A percentile compares a stretch with the other conserved stretches of the same genome.
Conservation (phyloP, 2,888 invertebrate genomes). For the Catocala nupta region DNA sequence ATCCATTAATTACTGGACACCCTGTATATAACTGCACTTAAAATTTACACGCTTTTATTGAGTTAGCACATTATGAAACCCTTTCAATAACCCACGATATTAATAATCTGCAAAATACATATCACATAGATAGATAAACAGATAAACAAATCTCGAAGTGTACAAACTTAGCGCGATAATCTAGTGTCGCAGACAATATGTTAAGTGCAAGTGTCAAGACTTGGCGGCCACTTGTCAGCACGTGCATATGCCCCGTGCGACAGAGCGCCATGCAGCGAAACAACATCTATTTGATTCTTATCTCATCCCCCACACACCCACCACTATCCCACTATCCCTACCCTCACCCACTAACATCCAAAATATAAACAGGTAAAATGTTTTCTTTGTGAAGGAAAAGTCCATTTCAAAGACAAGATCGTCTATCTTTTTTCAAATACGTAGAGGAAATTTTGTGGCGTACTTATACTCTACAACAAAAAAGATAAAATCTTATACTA, state of each 20-base stretch:
- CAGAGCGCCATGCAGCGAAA: constrained; percentile 82
- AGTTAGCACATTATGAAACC: too few relatives aligned
- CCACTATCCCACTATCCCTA: constrained; percentile 46
- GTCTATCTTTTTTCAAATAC: constrained; percentile 68
- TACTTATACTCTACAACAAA: constrained; percentile 48
- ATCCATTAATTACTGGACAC: too few relatives aligned
- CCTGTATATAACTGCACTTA: too few relatives aligned
- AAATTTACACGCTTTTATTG: too few relatives aligned
- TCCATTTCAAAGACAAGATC: constrained; percentile 75
- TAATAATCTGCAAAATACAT: too few relatives aligned
- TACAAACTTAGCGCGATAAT: constrained; percentile 8
- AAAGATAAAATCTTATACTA: constrained; percentile 33
- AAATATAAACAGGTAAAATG: constrained; percentile 83
- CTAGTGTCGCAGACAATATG: constrained; percentile 47
- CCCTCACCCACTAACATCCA: constrained; percentile 66
- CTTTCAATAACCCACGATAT: too few relatives aligned
- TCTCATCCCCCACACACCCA: constrained; percentile 67
- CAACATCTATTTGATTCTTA: constrained; percentile 87
- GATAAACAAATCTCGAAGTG: neutral
- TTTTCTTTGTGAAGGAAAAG: constrained; percentile 77
- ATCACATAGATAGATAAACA: too few relatives aligned
- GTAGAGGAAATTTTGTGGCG: constrained; percentile 54
- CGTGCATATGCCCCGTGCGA: constrained; percentile 78
- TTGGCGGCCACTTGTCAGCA: constrained; percentile 73
- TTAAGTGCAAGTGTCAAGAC: constrained; percentile 77